phyloP scores from a whole-genome alignment of 1,140 invertebrate genomes.

The Pogonognathellus flavescens region DNA sequence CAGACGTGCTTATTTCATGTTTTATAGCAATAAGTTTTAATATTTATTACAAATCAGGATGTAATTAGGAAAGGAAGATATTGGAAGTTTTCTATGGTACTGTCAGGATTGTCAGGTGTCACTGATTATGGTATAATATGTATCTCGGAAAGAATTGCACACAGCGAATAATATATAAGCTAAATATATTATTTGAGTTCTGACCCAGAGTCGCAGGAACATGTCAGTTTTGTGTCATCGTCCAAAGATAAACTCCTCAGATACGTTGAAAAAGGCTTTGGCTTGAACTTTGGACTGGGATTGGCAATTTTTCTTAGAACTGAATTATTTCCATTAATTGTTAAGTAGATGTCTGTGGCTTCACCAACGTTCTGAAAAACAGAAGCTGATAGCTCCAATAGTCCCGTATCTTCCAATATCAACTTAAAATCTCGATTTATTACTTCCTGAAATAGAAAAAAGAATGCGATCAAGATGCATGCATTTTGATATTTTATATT shows the following conservation, averaged over 20 bases:
- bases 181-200: too few relatives aligned
- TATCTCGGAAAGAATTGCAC: too few relatives aligned
- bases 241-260: slow-evolving; percentile 27
- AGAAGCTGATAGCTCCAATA: slow-evolving; percentile 31
- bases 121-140: too few relatives aligned
- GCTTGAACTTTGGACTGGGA: slow-evolving; percentile 53
- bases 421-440: slow-evolving; percentile 25
- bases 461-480: not conserved
- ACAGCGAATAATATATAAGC: too few relatives aligned
- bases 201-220: slow-evolving; percentile 60
- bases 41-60: too few relatives aligned
- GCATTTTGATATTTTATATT: too few relatives aligned
- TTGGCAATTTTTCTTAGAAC: slow-evolving; percentile 50
- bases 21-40: too few relatives aligned
- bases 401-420: slow-evolving; percentile 47
- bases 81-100: too few relatives aligned
- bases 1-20: too few relatives aligned
- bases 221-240: slow-evolving; percentile 9
- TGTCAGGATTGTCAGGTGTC: too few relatives aligned
- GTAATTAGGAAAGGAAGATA: too few relatives aligned
- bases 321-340: slow-evolving; percentile 55
- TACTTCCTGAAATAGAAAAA: slow-evolving; percentile 44
- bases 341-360: slow-evolving; percentile 35
- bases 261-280: slow-evolving; percentile 44
- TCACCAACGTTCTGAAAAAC: slow-evolving; percentile 50